Evolutionary conservation across 2,888 invertebrate species (phyloP).

Genomic region (Amblyjoppa proteus): DNA sequence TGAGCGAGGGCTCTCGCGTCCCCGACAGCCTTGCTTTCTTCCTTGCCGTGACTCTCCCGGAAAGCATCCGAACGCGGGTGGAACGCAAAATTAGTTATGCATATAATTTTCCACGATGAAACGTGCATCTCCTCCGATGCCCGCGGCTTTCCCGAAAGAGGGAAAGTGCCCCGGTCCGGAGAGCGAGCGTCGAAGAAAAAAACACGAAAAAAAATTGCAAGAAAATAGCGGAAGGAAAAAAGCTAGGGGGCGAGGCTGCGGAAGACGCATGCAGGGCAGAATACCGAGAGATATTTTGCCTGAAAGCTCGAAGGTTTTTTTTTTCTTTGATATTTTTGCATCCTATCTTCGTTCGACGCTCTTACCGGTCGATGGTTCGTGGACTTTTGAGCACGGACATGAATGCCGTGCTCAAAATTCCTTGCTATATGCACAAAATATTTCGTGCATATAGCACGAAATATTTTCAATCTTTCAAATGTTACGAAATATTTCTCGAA

Average conservation of each 20-base stretch:
- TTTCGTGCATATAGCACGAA: too few species aligned
- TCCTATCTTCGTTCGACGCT: too few species aligned
- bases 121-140: constrained; percentile 48
- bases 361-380: too few species aligned
- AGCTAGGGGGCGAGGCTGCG: not conserved
- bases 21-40: constrained; percentile 1
- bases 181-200: constrained; percentile 12
- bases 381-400: too few species aligned
- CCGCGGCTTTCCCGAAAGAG: constrained; percentile 36
- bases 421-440: too few species aligned
- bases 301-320: not conserved
- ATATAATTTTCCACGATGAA: constrained; percentile 63
- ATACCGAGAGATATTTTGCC: constrained; percentile 14
- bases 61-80: not conserved
- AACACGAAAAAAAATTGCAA: constrained; percentile 17
- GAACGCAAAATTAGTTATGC: constrained; percentile 62
- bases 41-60: constrained; percentile 18
- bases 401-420: too few species aligned
- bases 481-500: too few species aligned
- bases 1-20: constrained; percentile 21
- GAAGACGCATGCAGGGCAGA: constrained; percentile 8
- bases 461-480: too few species aligned
- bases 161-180: constrained; percentile 2
- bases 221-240: constrained; percentile 29
- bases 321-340: too few species aligned